Base-by-base conservation (phyloP, 2,888 invertebrate species). In the Drosophila pseudotakahashii region DNA sequence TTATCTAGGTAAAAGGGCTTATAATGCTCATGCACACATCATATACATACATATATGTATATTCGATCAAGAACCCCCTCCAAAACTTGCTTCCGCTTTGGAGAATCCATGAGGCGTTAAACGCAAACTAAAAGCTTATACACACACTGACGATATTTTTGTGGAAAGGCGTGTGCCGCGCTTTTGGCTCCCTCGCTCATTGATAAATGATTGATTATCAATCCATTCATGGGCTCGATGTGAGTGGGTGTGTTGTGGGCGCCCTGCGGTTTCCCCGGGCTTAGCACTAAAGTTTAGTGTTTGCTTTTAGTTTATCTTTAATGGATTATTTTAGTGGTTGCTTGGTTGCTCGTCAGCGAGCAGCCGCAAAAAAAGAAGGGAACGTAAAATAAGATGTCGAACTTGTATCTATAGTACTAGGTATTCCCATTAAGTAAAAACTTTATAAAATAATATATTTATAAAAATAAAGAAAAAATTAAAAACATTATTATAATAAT, bases 151-250 rank as follows among this genome's bases (percentile, higher is more conserved):
- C 77, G 68, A 39, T 59, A 14, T 19, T 51, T 37, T 51, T 51
- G 4, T 59, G 48, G 48, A 11, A 50, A 59, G 81, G 81, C 82
- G 85, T 81, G 81, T 83, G 79, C 72, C 81, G 62, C 69, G 58
- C 45, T 53, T 67, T 51, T 13, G 57, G 57, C 50, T 19, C 32
- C 52, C 32, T 51, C 19, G 39, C 75, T 81, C 78, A 84, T 84
- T 84, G 84, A 84, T 84, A 84, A 84, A 84, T 84, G 84, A 84
- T 84, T 84, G 84, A 84, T 84, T 84, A 87, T 86, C 84, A 57
- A 60, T 58, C 61, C 71, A 64, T 50, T 37, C 62, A 59, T 42
- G 63, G 58, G 51, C 14, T 34, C 26, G 34, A 48, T 32, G 54
- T 37, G 53, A 42, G 66, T 53, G 62, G 52, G 79, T 60, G 69